Conservation (phyloP, 1,140 invertebrate genomes). For the Brachionus koreanus region DNA sequence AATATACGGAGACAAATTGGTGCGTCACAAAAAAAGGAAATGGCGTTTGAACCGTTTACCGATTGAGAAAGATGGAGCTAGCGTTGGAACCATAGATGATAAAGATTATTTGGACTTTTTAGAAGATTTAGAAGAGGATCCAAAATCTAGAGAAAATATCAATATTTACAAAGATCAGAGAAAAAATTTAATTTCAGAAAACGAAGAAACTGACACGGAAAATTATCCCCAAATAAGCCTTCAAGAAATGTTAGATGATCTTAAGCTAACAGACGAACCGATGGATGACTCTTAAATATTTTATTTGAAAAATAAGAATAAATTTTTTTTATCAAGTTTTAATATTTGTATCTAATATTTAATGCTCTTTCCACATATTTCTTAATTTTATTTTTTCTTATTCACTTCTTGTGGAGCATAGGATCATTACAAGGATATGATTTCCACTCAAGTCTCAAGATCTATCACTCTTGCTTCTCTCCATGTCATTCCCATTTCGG, state of each 20-base stretch:
- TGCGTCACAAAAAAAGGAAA: slow-evolving; percentile 69
- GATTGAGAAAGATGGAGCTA: slow-evolving; percentile 64
- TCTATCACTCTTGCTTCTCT: no score
- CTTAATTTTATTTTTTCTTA: no score
- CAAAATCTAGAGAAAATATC: slow-evolving; percentile 76
- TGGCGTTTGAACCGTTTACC: slow-evolving; percentile 86
- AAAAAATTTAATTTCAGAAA: background rate
- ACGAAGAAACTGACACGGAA: slow-evolving; percentile 63
- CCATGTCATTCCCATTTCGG: no score
- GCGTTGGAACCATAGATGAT: slow-evolving; percentile 62
- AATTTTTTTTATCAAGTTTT: background rate
- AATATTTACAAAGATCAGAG: slow-evolving; percentile 65
- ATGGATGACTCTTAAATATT: slow-evolving; percentile 44
- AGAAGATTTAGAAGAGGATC: slow-evolving; percentile 94
- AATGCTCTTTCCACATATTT: no score
- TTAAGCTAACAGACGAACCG: slow-evolving; percentile 60
- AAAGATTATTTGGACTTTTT: slow-evolving; percentile 91
- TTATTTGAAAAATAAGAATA: background rate
- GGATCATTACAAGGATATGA: no score
- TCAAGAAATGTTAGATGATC: slow-evolving; percentile 94
- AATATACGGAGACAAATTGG: slow-evolving; percentile 70
- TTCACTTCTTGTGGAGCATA: no score
- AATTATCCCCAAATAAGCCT: slow-evolving; percentile 78
- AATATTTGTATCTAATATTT: no score
- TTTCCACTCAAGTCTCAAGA: no score